Base-by-base conservation (phyloP, 2,888 invertebrate genomes). In the Aquatica leii region DNA sequence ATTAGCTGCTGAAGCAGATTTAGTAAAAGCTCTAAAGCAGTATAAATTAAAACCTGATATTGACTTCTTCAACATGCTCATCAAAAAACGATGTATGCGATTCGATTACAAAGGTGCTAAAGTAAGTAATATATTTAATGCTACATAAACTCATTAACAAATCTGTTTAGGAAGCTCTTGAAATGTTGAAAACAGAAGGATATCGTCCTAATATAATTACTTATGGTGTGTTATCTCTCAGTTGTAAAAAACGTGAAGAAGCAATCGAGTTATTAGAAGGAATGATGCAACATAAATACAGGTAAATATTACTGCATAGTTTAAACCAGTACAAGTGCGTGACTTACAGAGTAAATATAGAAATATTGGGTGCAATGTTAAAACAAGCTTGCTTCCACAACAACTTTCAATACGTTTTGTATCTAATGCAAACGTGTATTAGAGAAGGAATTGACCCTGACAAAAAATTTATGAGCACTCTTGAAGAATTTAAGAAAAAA, bases 1-100 rank as follows among this genome's bases (percentile, higher is more conserved):
- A 12, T 75, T 80, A 65, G 83, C 87, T 55, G 87, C 88, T 12
- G 96, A 97, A 79, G 84, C 87, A 55, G 86, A 86, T 65, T 77
- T 96, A 6, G 74, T 96, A 3, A 80, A 81, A 53, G 80, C 83
- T 58, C 87, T 95, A 80, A 85, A 86, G 59, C 80, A 81, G 63
- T 81, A 81, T 41, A 82, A 86, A 8, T 77, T 94, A 0, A 85
- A 84, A 71, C 84, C 90, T 1, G 95, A 97, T 81, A 86, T 92
- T 59, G 90, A 90, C 77, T 94, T 96, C 79, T 95, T 89, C 75
- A 97, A 96, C 79, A 87, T 91, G 82, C 84, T 97, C 8, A 95
- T 97, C 55, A 93, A 91, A 75, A 93, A 89, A 77, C 86, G 94
- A 61, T 89, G 89, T 75, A 82, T 88, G 74, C 84, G 94, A 69